A percentile compares a stretch with the other conserved stretches of the same genome.
phyloP scores from a whole-genome alignment of 2,113 vertebrate species.

The Oenanthe melanoleuca region DNA sequence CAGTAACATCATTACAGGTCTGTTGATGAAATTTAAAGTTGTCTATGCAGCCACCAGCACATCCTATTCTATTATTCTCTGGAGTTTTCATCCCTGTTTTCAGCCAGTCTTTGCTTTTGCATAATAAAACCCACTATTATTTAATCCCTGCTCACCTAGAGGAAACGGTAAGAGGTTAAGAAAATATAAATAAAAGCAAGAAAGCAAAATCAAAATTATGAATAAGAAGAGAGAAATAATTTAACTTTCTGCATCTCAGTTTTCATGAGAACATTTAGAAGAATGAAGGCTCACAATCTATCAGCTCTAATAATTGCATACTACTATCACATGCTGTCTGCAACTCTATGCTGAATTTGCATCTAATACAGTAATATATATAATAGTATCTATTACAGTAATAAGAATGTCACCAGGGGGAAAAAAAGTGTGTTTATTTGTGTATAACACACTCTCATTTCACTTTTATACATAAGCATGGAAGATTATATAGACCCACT shows the following conservation, averaged over 20 bases:
- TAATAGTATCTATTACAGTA: not conserved
- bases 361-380: not conserved
- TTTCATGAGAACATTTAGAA: not conserved
- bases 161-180: not conserved
- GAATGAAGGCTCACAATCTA: not conserved
- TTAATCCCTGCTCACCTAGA: not conserved
- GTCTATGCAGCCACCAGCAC: not conserved
- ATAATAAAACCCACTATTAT: not conserved
- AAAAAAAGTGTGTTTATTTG: not conserved
- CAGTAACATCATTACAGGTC: not conserved
- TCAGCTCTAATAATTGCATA: not conserved
- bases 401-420: not conserved
- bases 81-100: not conserved
- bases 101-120: not conserved
- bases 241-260: not conserved
- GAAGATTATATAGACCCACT: not conserved
- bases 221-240: not conserved
- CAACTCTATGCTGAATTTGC: not conserved
- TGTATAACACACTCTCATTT: not conserved
- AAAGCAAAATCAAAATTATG: not conserved
- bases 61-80: not conserved
- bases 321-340: not conserved
- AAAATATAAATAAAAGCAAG: not conserved
- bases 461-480: not conserved
- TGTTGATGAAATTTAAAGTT: not conserved